Evolutionary conservation across 2,888 invertebrate genomes (phyloP).

Genomic region (Volucella inanis): DNA sequence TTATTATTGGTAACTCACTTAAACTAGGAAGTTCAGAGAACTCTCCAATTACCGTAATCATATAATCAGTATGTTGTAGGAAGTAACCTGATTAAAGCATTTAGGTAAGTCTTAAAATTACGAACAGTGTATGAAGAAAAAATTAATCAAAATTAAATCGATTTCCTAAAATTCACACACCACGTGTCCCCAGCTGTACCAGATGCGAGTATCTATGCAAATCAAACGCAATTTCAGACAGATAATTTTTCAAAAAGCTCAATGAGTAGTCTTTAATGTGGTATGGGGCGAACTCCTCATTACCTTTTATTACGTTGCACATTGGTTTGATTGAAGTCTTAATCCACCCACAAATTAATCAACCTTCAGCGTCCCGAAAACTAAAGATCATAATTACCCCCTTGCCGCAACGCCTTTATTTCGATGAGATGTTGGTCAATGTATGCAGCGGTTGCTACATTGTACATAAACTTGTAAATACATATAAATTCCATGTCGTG

Average conservation of each 20-base stretch:
- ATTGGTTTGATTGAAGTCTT: constrained; percentile 55
- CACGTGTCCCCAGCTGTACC: not conserved
- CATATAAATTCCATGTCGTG: constrained; percentile 40
- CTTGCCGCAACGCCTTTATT: constrained; percentile 9
- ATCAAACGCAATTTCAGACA: constrained; percentile 11
- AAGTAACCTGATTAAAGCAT: constrained; percentile 58
- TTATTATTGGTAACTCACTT: constrained; percentile 45
- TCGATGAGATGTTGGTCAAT: constrained; percentile 49
- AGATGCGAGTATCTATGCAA: not conserved
- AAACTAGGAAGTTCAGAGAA: constrained; percentile 42
- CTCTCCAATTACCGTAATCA: constrained; percentile 43
- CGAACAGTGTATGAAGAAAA: constrained; percentile 2
- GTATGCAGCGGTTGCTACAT: constrained; percentile 17
- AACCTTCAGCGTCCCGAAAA: constrained; percentile 55
- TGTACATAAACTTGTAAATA: not conserved
- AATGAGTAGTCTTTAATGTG: constrained; percentile 43
- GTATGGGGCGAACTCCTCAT: constrained; percentile 61
- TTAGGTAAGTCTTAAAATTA: constrained; percentile 15
- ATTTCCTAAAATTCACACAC: constrained; percentile 39
- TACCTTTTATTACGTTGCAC: constrained; percentile 58
- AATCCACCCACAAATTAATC: constrained; percentile 65
- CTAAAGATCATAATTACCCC: constrained; percentile 55
- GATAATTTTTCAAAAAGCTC: constrained; percentile 39
- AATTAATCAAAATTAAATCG: constrained; percentile 50
- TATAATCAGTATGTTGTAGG: constrained; percentile 35